These are phyloP conservation scores for Fistularia tabacaria DNA, from an alignment of 2,797 vertebrate genomes.

Conservation along the genomic window DNA sequence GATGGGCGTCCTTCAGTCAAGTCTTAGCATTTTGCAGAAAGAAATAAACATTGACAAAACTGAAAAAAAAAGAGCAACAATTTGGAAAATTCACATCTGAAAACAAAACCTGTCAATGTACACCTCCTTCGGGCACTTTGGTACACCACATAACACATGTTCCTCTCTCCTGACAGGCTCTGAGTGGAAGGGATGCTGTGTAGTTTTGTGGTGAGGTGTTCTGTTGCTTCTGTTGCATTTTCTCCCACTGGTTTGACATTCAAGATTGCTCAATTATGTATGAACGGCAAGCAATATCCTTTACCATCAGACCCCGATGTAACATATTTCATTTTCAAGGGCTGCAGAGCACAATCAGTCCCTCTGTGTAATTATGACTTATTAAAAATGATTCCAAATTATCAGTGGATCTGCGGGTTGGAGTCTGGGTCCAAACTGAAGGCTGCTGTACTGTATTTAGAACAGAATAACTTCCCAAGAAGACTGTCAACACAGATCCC, in stretches of 20 bases:
- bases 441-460: conserved; percentile 57
- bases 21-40: not conserved
- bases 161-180: conserved; percentile 52
- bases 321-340: conserved; percentile 84
- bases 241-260: conserved; percentile 85
- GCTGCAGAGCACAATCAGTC: conserved; percentile 80
- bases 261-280: conserved; percentile 85
- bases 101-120: conserved; percentile 52
- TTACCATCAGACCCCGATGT: conserved; percentile 79
- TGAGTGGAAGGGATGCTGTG: conserved; percentile 56
- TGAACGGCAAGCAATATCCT: conserved; percentile 85
- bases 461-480: conserved; percentile 58
- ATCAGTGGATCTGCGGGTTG: conserved; percentile 76
- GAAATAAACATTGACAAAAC: not conserved
- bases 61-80: conserved; percentile 23
- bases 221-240: conserved; percentile 78
- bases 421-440: conserved; percentile 72
- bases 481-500: conserved; percentile 53
- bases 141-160: conserved; percentile 74
- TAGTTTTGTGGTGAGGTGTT: conserved; percentile 73
- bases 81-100: conserved; percentile 37
- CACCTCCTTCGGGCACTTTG: conserved; percentile 61
- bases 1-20: no score
- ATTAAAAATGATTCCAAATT: conserved; percentile 82
- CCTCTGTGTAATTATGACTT: conserved; percentile 81